Conservation (phyloP, 2,113 vertebrate species). For the Dipodomys ordii region DNA sequence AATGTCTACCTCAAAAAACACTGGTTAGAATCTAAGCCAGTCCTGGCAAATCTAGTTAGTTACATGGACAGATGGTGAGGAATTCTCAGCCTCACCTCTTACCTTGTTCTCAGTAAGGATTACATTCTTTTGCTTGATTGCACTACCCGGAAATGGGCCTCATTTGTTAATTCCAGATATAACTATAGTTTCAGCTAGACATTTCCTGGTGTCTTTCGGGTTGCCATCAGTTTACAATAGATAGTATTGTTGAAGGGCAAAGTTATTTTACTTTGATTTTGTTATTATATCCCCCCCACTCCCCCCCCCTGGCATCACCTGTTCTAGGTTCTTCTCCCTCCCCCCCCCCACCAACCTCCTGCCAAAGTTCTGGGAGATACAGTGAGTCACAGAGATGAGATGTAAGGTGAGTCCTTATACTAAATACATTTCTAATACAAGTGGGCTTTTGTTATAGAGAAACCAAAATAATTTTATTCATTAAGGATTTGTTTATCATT, state of each 20-base stretch:
- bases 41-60: slow-evolving; percentile 27
- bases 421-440: slow-evolving; percentile 84
- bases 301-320: too few species aligned
- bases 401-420: slow-evolving; percentile 77
- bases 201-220: slow-evolving; percentile 81
- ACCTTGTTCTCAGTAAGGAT: slow-evolving; percentile 51
- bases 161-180: slow-evolving; percentile 85
- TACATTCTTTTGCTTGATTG: slow-evolving; percentile 58
- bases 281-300: slow-evolving; percentile 58
- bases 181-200: slow-evolving; percentile 72
- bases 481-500: slow-evolving; percentile 77
- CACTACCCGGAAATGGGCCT: slow-evolving; percentile 77
- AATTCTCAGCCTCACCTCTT: slow-evolving; percentile 49
- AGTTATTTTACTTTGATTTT: slow-evolving; percentile 75
- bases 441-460: slow-evolving; percentile 78
- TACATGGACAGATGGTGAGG: background rate
- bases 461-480: slow-evolving; percentile 76
- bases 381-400: slow-evolving; percentile 79
- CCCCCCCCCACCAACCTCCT: slow-evolving; percentile 38
- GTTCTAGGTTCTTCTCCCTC: too few species aligned
- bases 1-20: slow-evolving; percentile 25
- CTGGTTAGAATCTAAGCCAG: slow-evolving; percentile 3
- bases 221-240: slow-evolving; percentile 83
- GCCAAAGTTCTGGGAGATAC: slow-evolving; percentile 75
- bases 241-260: slow-evolving; percentile 81